Evolutionary conservation across 2,113 vertebrate species (phyloP).

Genomic region (Acinonyx jubatus): DNA sequence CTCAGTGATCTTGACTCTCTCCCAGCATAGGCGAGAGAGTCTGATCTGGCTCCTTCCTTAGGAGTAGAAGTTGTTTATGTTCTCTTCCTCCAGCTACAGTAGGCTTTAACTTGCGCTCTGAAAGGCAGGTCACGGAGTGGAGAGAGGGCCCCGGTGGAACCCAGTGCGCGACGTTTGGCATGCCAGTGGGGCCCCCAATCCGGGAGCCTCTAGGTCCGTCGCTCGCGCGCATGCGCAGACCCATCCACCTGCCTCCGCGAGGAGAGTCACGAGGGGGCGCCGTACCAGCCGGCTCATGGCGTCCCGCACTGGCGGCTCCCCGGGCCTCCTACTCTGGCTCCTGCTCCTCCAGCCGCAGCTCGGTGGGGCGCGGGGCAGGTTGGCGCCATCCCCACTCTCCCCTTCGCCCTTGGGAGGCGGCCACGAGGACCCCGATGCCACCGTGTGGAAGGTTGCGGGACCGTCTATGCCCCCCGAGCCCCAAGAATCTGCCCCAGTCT

Average conservation of each 20-base stretch:
- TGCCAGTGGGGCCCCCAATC: fast-evolving
- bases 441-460: background rate
- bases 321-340: background rate
- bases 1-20: background rate
- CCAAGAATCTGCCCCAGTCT: fast-evolving
- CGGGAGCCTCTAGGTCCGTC: fast-evolving
- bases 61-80: background rate
- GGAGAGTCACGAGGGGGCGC: background rate
- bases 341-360: background rate
- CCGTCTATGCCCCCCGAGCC: fast-evolving
- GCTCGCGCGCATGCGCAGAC: background rate
- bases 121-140: background rate
- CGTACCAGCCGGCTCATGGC: background rate
- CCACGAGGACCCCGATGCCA: background rate
- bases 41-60: background rate
- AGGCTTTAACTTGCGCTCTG: background rate
- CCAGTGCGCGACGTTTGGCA: background rate
- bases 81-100: background rate
- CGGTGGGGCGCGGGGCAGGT: fast-evolving
- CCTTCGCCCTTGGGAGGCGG: too few relatives aligned
- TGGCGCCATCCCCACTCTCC: background rate
- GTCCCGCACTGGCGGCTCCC: fast-evolving
- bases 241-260: background rate
- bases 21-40: background rate
- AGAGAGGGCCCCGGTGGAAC: background rate